Base-by-base conservation (phyloP, 64 coral and sea anemone genomes). In the Porites lutea region DNA sequence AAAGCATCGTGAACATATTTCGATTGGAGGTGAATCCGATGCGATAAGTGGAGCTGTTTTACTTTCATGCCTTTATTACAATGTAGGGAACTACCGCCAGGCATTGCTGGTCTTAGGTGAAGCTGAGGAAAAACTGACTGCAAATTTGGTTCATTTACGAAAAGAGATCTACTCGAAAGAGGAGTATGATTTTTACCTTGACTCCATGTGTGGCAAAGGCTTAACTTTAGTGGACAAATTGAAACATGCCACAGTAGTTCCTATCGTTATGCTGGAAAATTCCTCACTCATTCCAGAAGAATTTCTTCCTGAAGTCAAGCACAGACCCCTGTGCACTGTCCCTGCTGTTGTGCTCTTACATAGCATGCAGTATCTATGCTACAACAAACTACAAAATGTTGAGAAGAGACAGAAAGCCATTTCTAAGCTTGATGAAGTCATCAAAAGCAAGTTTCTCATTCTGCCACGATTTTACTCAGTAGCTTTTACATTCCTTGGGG, bases 201-300 rank as follows among this genome's bases (percentile, higher is more conserved):
- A 88, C 27, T 60, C 86, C 20, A 59, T 88, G 13, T 88, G 86
- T 74, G 86, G 86, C 9, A 52, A 88, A 57, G 86, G 86, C 11
- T 58, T 88, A 61, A 88, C 21, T 3, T 48, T 88, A 15, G 4
- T 19, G 11, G 13, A 75, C 8, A 88, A 88, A 45, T 60, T 52
- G 86, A 7, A 58, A 46, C 4, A 74, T 20, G 71, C 86, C 6
- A 47, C 58, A 16, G 71, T 88, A 16, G 58, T 58, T 20, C 5
- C 15, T 4, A 14, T 60, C 7, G 13, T 88, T n/a, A 12, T 71
- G 16, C 66, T 87, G 23, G 83, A 87, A 5, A 55, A 87, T 22
- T 87, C 83, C 14, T 65, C 83, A 18, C 63, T 72, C 13, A 48
- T 87, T 48, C 83, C 83, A 87, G 83, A 87, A 12, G 50, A 55